phyloP scores from a whole-genome alignment of 1,140 invertebrate species.

The Rhagoletis zephyria region DNA sequence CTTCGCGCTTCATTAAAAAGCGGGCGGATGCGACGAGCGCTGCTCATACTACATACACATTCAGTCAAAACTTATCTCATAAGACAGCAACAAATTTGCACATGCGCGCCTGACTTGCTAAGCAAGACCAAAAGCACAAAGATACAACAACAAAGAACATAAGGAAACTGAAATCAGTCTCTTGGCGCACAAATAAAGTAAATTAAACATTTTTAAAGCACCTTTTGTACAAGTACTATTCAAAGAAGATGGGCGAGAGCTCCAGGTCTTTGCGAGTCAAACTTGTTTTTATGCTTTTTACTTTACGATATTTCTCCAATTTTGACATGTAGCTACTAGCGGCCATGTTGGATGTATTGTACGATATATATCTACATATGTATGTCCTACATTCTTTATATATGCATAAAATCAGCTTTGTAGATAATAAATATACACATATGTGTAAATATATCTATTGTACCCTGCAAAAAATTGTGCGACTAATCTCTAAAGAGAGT shows the following conservation, averaged over 20 bases:
- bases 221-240: slow-evolving; percentile 10
- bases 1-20: slow-evolving; percentile 73
- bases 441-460: too few relatives aligned
- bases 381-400: not conserved
- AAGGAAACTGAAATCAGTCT: slow-evolving; percentile 1
- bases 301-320: slow-evolving; percentile 33
- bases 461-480: too few relatives aligned
- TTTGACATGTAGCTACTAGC: slow-evolving; percentile 60
- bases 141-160: not conserved
- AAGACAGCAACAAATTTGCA: slow-evolving; percentile 56
- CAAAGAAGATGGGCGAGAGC: slow-evolving; percentile 10
- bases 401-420: too few relatives aligned
- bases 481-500: too few relatives aligned
- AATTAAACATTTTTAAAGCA: slow-evolving; percentile 54
- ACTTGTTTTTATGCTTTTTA: slow-evolving; percentile 40
- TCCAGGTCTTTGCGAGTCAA: slow-evolving; percentile 3
- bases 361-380: not conserved
- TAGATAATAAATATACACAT: too few relatives aligned
- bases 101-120: slow-evolving; percentile 33
- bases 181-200: slow-evolving; percentile 32
- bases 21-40: slow-evolving; percentile 66
- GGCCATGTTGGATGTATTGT: slow-evolving; percentile 71
- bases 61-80: slow-evolving; percentile 29
- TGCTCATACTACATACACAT: not conserved
- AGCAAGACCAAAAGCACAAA: not conserved